These are phyloP conservation scores for Myxocyprinus asiaticus DNA, from an alignment of 2,113 vertebrate species.

Conservation along the genomic window DNA sequence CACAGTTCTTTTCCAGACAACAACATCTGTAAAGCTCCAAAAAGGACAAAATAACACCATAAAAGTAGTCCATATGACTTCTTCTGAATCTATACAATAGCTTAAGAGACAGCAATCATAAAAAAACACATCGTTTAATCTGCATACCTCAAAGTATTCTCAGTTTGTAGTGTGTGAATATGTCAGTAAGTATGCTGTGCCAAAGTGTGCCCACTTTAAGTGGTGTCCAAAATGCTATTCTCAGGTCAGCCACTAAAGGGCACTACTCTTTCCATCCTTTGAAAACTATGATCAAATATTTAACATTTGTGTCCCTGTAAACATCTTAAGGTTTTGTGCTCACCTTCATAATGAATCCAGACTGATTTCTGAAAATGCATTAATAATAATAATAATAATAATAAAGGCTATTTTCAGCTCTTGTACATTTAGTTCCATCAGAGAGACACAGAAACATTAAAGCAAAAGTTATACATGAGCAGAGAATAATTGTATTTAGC, in stretches of 20 bases:
- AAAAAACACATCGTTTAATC: neutral
- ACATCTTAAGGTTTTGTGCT: neutral
- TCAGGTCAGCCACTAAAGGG: neutral
- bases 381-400: neutral
- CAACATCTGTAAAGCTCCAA: no score
- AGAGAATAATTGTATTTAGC: conserved; percentile 16
- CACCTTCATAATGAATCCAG: neutral
- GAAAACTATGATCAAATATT: neutral
- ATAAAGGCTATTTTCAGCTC: neutral
- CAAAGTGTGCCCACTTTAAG: neutral
- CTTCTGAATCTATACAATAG: no score
- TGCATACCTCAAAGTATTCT: no score
- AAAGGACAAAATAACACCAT: no score
- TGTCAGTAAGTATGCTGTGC: neutral
- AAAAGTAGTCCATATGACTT: no score
- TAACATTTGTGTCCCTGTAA: neutral
- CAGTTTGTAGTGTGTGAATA: neutral
- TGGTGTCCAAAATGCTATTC: neutral
- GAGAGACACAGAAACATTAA: neutral
- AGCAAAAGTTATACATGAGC: conserved; percentile 27
- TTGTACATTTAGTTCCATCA: conserved; percentile 3
- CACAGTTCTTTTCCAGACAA: no score
- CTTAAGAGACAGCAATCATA: neutral
- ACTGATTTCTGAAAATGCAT: neutral
- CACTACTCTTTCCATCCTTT: neutral